Evolutionary conservation across 2,113 vertebrate species (phyloP), one percentile per base, ranked within the genome.

Genomic region (Scomber scombrus): DNA sequence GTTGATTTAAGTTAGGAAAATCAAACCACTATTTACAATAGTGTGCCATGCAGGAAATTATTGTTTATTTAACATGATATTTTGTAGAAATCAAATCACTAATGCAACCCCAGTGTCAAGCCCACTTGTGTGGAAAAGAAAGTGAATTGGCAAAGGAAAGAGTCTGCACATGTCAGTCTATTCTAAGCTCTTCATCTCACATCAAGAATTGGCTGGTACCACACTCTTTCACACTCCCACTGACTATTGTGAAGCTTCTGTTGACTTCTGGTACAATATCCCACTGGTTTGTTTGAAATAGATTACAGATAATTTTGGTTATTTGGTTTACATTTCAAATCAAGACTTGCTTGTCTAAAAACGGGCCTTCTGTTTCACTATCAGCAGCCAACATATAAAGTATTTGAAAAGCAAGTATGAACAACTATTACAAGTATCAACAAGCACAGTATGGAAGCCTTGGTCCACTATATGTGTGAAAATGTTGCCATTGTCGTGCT

Each of bases 191-290:
- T 85, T 65, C 47, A n/a, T 88, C 74, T 89, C 66, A 16, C 46
- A 82, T 78, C 12, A 51, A 55, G 71, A 82, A 64, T 86, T 88
- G 83, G 78, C 84, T 52, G 14, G 23, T 49, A 54, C 75, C 62
- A 70, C 50, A 56, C 66, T 90, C 55, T 64, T 75, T 90, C 81
- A 88, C 76, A 83, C 82, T 71, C 90, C 88, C 81, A 91, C 89
- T 58, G 56, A 72, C 66, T 54, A 62, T 80, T 76, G 73, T 79
- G 78, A 83, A 81, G 85, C 85, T 31, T 89, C 85, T 86, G 82
- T 65, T 73, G 64, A 88, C 75, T 87, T 87, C 26, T 75, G 19
- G 72, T 72, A 65, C 54, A 91, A 78, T 81, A 71, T 51, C 57
- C 65, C 12, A 43, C 63, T 72, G 69, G 67, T 62, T 80, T 71